Evolutionary conservation across 2,113 vertebrate species (phyloP).

Genomic region (chimpanzee (Pan troglodytes)): DNA sequence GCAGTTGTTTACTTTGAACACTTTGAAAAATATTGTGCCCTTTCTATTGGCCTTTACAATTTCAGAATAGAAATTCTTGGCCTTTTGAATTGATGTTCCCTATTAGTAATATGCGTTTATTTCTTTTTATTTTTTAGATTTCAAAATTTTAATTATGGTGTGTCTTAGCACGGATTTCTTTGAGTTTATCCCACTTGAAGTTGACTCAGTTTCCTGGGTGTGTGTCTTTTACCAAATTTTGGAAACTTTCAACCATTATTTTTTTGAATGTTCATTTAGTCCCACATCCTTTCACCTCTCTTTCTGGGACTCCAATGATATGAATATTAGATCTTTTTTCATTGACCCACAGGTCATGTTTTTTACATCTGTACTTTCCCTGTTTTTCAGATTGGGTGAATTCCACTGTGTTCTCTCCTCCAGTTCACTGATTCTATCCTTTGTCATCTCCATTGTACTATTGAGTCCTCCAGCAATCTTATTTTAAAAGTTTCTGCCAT

Average conservation of each 20-base stretch:
- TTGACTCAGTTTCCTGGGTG: not conserved
- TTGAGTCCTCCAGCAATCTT: not conserved
- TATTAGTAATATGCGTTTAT: not conserved
- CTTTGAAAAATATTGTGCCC: not conserved
- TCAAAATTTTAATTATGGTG: slow-evolving; percentile 15
- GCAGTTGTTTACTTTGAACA: slow-evolving; percentile 30
- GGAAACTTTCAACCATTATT: not conserved
- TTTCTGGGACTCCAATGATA: not conserved
- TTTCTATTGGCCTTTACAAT: not conserved
- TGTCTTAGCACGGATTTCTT: not conserved
- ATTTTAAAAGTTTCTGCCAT: not conserved
- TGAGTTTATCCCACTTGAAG: not conserved
- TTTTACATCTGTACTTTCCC: not conserved
- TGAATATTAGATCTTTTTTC: not conserved
- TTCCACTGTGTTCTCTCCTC: not conserved
- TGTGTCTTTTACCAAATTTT: slow-evolving; percentile 16
- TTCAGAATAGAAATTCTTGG: not conserved
- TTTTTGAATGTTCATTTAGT: not conserved
- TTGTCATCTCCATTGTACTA: not conserved
- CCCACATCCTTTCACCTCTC: not conserved
- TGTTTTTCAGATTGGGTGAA: not conserved
- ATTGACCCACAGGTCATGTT: not conserved
- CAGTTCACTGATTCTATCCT: not conserved
- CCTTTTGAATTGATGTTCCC: not conserved
- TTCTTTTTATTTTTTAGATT: not conserved